Percentiles rank a stretch among this genome's conserved stretches.
phyloP scores from a whole-genome alignment of 2,113 vertebrate genomes.

The Zosterops japonicus region DNA sequence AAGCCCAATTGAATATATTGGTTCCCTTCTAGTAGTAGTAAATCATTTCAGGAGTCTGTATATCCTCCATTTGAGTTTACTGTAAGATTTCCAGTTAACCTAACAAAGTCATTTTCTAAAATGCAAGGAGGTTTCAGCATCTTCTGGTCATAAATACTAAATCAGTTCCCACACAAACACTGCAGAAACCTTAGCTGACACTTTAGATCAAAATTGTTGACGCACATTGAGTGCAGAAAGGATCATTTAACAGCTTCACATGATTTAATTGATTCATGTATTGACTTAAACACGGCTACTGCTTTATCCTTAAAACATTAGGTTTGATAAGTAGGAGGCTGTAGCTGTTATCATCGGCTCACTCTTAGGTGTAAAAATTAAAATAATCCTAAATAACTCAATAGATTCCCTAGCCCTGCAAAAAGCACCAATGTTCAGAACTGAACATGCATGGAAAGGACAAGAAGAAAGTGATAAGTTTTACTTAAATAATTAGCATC shows the following conservation, averaged over 20 bases:
- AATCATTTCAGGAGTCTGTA: neutral
- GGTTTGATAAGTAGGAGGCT: neutral
- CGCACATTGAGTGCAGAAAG: accelerated
- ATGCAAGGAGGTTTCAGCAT: neutral
- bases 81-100: neutral
- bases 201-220: neutral
- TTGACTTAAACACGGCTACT: neutral
- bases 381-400: neutral
- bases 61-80: neutral
- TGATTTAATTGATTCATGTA: neutral
- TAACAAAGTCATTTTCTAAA: neutral
- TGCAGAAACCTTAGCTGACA: neutral
- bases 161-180: neutral
- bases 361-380: neutral
- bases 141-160: neutral
- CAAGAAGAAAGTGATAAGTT: neutral
- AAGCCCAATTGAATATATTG: neutral
- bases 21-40: neutral
- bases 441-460: neutral
- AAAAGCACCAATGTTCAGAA: neutral
- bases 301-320: neutral
- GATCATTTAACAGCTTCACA: neutral
- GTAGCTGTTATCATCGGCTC: neutral
- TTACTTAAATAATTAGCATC: neutral
- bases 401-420: neutral